phyloP scores from a whole-genome alignment of 2,797 vertebrate genomes.

The Heterohyrax brucei region DNA sequence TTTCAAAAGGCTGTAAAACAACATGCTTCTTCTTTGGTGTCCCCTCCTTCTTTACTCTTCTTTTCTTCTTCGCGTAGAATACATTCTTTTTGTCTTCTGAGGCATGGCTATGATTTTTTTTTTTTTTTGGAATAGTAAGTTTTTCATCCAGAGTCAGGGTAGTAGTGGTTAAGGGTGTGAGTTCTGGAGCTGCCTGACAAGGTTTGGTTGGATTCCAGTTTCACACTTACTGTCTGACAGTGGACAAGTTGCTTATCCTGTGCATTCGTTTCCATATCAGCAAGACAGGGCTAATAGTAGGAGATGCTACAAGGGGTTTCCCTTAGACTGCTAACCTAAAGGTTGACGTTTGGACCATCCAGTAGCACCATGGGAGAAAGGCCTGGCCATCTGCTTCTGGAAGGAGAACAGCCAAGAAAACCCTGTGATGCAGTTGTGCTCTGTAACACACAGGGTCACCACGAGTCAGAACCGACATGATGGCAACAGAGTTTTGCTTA shows the following conservation, averaged over 20 bases:
- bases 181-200: not conserved
- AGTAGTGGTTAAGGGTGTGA: not conserved
- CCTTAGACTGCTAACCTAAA: not conserved
- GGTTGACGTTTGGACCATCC: not conserved
- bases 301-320: not conserved
- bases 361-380: not conserved
- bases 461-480: not conserved
- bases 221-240: not conserved
- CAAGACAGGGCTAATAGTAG: not conserved
- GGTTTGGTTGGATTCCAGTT: not conserved
- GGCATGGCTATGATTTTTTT: not conserved
- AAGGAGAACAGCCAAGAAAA: not conserved
- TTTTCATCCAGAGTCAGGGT: not conserved
- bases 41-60: too few relatives aligned
- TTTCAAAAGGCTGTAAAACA: not conserved
- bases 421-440: not conserved
- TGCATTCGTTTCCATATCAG: not conserved
- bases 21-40: not conserved
- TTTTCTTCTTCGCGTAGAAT: too few relatives aligned
- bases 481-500: not conserved
- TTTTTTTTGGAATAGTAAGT: not conserved
- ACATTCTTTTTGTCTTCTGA: not conserved
- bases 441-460: not conserved
- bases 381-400: not conserved
- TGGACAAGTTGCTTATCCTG: constrained; percentile 1